Conservation (phyloP, 2,113 vertebrate genomes). For the Oceanites oceanicus region DNA sequence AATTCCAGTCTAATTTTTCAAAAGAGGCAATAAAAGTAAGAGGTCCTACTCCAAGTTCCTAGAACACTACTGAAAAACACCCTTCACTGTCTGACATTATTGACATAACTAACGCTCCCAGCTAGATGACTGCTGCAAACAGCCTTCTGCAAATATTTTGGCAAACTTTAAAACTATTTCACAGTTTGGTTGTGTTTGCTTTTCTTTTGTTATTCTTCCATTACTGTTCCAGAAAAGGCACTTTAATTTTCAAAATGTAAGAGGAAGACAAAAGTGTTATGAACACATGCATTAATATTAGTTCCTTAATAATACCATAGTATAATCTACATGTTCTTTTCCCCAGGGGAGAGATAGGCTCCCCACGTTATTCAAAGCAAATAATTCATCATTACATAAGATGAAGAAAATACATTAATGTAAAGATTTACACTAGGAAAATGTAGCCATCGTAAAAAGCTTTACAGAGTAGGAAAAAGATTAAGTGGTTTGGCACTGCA, state of each 20-base stretch:
- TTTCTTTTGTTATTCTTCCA: background rate
- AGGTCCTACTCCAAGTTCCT: background rate
- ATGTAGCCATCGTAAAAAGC: background rate
- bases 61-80: background rate
- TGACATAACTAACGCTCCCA: background rate
- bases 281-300: background rate
- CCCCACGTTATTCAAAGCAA: background rate
- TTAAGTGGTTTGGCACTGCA: background rate
- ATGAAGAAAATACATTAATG: background rate
- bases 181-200: background rate
- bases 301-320: background rate
- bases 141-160: background rate
- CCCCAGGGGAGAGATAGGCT: rapidly evolving
- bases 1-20: background rate
- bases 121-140: background rate
- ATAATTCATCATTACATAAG: background rate
- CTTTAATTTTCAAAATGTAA: background rate
- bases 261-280: background rate
- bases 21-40: background rate
- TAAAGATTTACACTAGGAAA: background rate
- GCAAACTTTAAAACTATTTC: background rate
- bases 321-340: background rate
- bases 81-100: background rate
- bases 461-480: background rate
- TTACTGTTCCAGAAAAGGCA: background rate